A percentile compares a stretch with the other conserved stretches of the same genome.
Conservation (phyloP, 2,888 invertebrate genomes). For the Plagodis dolabraria region DNA sequence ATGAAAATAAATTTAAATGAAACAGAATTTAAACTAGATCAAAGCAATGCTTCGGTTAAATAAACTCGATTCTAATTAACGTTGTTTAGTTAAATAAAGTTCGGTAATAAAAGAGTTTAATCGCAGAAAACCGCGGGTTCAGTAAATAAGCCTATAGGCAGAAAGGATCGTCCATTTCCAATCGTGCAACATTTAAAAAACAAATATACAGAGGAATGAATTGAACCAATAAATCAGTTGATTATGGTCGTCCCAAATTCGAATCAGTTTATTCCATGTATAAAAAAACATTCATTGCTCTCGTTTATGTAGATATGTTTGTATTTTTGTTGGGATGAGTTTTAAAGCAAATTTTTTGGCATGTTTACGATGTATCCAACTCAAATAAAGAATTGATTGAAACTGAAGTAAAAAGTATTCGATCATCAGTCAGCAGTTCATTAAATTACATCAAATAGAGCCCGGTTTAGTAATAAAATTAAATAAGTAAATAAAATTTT, state of each 20-base stretch:
- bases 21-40: conserved; percentile 13
- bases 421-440: too few species aligned
- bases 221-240: conserved; percentile 42
- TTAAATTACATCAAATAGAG: too few species aligned
- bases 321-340: not conserved
- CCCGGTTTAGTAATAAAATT: too few species aligned
- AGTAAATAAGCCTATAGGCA: conserved; percentile 14
- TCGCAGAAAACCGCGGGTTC: conserved; percentile 15
- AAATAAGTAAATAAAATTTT: too few species aligned
- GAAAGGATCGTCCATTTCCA: conserved; percentile 15
- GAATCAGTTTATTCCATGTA: conserved; percentile 21
- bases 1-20: too few species aligned
- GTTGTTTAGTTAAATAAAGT: conserved; percentile 12
- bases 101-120: conserved; percentile 15
- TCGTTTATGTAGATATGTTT: not conserved
- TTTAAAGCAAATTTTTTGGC: too few species aligned
- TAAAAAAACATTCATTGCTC: not conserved
- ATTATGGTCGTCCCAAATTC: conserved; percentile 40
- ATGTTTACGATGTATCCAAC: too few species aligned
- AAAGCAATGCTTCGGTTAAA: conserved; percentile 19
- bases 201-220: conserved; percentile 36
- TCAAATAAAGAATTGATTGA: too few species aligned
- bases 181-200: conserved; percentile 26
- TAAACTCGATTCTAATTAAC: conserved; percentile 23
- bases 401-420: too few species aligned